phyloP scores from a whole-genome alignment of 2,113 vertebrate genomes.

The Haemorhous mexicanus region DNA sequence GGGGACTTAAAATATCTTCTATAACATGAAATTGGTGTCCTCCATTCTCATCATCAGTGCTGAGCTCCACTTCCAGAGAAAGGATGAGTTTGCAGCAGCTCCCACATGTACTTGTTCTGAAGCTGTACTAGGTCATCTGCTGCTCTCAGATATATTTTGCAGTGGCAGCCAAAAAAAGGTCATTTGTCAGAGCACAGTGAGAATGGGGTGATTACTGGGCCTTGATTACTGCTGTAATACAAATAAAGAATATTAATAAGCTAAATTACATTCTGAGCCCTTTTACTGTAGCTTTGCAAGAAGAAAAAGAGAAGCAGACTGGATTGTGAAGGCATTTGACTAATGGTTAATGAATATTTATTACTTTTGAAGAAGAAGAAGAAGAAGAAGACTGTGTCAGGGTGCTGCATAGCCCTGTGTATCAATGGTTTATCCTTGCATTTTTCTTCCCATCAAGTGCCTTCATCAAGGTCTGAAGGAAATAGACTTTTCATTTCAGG shows the following conservation, averaged over 20 bases:
- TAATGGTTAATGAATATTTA: slow-evolving; percentile 40
- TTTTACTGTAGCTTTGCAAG: neutral
- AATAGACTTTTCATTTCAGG: neutral
- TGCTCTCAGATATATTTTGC: neutral
- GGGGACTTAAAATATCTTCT: neutral
- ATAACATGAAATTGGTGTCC: neutral
- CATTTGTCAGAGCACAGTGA: neutral
- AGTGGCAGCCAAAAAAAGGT: neutral
- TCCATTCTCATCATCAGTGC: neutral
- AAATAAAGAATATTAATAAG: slow-evolving; percentile 45
- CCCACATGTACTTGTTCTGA: neutral
- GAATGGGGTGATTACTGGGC: neutral
- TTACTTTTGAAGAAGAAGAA: neutral
- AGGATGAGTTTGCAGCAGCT: neutral
- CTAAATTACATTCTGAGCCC: neutral
- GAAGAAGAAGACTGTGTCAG: neutral
- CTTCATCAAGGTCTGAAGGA: neutral
- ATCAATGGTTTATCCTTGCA: neutral
- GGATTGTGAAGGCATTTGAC: neutral
- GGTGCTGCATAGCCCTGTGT: neutral
- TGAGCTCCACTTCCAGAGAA: neutral
- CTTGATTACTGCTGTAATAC: slow-evolving; percentile 12
- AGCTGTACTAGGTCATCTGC: neutral
- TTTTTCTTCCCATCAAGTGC: neutral
- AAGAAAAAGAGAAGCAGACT: neutral